Percentiles rank a stretch among this genome's conserved stretches.
Conservation (phyloP, 2,797 vertebrate genomes). For the Enteromius argenteus region DNA sequence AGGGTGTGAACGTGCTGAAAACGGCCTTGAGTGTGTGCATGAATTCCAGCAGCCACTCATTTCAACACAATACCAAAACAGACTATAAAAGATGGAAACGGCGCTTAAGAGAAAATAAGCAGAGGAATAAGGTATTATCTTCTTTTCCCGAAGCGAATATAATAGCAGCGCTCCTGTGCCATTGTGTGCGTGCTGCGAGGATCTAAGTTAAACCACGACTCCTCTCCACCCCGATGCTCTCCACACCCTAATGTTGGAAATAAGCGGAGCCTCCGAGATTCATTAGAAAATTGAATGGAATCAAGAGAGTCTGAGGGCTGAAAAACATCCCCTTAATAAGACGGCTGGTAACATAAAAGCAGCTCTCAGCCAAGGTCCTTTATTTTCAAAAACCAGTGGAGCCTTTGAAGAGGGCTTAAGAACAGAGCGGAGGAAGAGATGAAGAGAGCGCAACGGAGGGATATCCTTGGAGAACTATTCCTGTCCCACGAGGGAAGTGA, state of each 20-base stretch:
- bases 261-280: slow-evolving; percentile 57
- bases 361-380: slow-evolving; percentile 64
- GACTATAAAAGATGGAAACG: slow-evolving; percentile 15
- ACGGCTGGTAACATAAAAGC: slow-evolving; percentile 62
- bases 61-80: slow-evolving; percentile 40
- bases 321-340: slow-evolving; percentile 64
- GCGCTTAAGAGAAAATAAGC: slow-evolving; percentile 26
- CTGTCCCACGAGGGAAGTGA: slow-evolving; percentile 59
- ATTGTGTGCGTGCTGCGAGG: slow-evolving; percentile 13
- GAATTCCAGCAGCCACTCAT: slow-evolving; percentile 5
- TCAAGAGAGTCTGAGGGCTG: slow-evolving; percentile 59
- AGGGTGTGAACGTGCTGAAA: slow-evolving; percentile 62
- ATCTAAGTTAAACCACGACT: slow-evolving; percentile 46
- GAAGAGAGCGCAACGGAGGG: slow-evolving; percentile 57
- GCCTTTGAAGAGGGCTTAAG: slow-evolving; percentile 66
- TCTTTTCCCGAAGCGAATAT: slow-evolving; percentile 16
- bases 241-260: slow-evolving; percentile 55
- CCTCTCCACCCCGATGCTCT: slow-evolving; percentile 42
- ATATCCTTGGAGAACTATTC: slow-evolving; percentile 63
- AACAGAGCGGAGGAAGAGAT: slow-evolving; percentile 56
- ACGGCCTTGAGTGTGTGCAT: slow-evolving; percentile 52
- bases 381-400: slow-evolving; percentile 59
- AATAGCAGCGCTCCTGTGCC: slow-evolving; percentile 25
- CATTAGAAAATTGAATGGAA: slow-evolving; percentile 66
- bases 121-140: slow-evolving; percentile 12